phyloP scores from a whole-genome alignment of 2,113 vertebrate species.

The Australoheros scitulus region DNA sequence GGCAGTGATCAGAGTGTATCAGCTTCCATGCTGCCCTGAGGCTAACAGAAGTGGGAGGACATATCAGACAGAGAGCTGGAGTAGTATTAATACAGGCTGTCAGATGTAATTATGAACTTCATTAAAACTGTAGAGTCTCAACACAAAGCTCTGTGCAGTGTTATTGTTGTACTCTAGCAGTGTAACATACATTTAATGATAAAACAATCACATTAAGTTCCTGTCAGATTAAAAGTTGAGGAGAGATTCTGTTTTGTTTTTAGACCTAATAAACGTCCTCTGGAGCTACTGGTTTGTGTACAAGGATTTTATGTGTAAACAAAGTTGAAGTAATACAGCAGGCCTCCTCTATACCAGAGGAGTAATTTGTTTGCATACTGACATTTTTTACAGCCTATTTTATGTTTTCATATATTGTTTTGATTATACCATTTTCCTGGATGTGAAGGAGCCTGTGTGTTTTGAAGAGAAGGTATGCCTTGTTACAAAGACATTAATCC shows the following conservation, averaged over 20 bases:
- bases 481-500: constrained; percentile 11
- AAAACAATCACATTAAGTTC: not conserved
- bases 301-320: not conserved
- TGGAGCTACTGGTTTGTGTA: not conserved
- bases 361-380: not conserved
- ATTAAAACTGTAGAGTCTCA: constrained; percentile 31
- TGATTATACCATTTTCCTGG: not conserved
- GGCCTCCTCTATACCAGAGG: not conserved
- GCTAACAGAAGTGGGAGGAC: constrained; percentile 6
- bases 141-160: not conserved
- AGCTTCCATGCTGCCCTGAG: constrained; percentile 24
- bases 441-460: not conserved
- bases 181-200: not conserved
- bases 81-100: constrained; percentile 27
- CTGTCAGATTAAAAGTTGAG: not conserved
- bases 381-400: not conserved
- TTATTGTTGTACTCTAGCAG: not conserved
- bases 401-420: not conserved
- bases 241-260: not conserved
- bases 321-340: not conserved
- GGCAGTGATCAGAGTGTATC: constrained; percentile 26
- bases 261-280: not conserved
- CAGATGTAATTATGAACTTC: constrained; percentile 44
- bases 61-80: constrained; percentile 26
- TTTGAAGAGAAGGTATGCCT: constrained; percentile 1